Conservation (phyloP, 2,888 invertebrate species). For the Loripinus fragilis region DNA sequence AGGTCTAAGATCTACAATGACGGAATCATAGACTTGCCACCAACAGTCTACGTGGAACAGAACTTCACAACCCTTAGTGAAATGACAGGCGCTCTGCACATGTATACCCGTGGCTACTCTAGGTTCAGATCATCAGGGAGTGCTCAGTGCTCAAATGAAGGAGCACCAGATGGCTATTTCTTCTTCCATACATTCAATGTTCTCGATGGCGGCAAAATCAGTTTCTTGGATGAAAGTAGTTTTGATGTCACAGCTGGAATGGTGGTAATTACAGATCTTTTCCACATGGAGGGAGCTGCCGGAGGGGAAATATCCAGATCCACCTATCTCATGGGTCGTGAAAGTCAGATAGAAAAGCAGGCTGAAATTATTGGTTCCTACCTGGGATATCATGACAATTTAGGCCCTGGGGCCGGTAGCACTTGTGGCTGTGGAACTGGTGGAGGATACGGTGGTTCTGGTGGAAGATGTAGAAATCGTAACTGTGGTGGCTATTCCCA, state of each 20-base stretch:
- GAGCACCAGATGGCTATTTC: slow-evolving; percentile 42
- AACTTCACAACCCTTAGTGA: slow-evolving; percentile 55
- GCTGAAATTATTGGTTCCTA: slow-evolving; percentile 54
- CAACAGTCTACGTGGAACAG: slow-evolving; percentile 57
- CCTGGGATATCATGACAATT: slow-evolving; percentile 45
- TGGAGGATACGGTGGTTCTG: slow-evolving; percentile 67
- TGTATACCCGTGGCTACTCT: slow-evolving; percentile 59
- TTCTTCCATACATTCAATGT: slow-evolving; percentile 62
- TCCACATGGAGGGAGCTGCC: slow-evolving; percentile 59
- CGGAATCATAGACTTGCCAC: slow-evolving; percentile 58
- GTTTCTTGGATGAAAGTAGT: slow-evolving; percentile 38
- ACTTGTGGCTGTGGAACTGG: slow-evolving; percentile 61
- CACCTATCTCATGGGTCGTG: slow-evolving; percentile 43
- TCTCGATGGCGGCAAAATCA: slow-evolving; percentile 53
- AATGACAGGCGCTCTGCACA: slow-evolving; percentile 64
- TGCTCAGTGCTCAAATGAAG: slow-evolving; percentile 37
- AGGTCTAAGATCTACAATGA: slow-evolving; percentile 53
- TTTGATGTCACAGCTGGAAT: slow-evolving; percentile 42
- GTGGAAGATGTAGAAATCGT: slow-evolving; percentile 60
- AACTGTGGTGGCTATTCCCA: no score
- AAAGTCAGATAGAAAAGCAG: slow-evolving; percentile 62
- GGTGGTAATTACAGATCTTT: slow-evolving; percentile 38
- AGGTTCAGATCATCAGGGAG: slow-evolving; percentile 56
- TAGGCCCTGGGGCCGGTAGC: slow-evolving; percentile 62
- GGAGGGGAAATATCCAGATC: slow-evolving; percentile 48